Evolutionary conservation across 2,888 invertebrate genomes (phyloP).

Genomic region (Tachina lurida): DNA sequence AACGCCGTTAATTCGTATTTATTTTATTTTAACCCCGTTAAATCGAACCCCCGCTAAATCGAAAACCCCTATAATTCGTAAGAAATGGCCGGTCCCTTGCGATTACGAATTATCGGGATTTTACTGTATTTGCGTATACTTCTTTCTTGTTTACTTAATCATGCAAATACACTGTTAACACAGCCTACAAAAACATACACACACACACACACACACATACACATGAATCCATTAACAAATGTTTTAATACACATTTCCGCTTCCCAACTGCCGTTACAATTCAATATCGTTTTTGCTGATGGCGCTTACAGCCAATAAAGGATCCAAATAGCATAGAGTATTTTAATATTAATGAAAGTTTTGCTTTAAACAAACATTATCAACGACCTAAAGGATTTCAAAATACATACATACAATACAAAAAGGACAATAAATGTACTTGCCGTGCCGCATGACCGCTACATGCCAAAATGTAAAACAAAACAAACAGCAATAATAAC

Average conservation of each 20-base stretch:
- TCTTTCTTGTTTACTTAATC: not conserved
- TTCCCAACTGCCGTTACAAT: slow-evolving; percentile 30
- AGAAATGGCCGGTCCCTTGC: too few relatives aligned
- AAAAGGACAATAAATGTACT: slow-evolving; percentile 29
- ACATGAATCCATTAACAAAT: too few relatives aligned
- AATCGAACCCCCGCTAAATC: too few relatives aligned
- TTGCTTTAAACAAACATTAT: slow-evolving; percentile 52
- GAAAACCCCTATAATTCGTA: too few relatives aligned
- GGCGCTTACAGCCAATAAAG: not conserved
- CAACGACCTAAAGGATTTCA: slow-evolving; percentile 25
- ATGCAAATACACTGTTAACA: not conserved
- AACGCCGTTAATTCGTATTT: too few relatives aligned
- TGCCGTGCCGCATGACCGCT: slow-evolving; percentile 11
- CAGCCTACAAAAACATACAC: not conserved
- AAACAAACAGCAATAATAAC: slow-evolving; percentile 14
- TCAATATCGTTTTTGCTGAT: slow-evolving; percentile 4
- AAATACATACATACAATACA: not conserved
- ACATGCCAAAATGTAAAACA: slow-evolving; percentile 23
- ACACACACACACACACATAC: too few relatives aligned
- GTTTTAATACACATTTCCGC: slow-evolving; percentile 51
- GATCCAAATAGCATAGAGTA: not conserved
- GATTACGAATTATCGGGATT: too few relatives aligned
- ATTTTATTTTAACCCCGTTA: too few relatives aligned
- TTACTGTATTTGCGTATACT: not conserved
- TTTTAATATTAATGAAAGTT: slow-evolving; percentile 63